phyloP scores from a whole-genome alignment of 2,888 invertebrate species.

The Cephus pulcher region DNA sequence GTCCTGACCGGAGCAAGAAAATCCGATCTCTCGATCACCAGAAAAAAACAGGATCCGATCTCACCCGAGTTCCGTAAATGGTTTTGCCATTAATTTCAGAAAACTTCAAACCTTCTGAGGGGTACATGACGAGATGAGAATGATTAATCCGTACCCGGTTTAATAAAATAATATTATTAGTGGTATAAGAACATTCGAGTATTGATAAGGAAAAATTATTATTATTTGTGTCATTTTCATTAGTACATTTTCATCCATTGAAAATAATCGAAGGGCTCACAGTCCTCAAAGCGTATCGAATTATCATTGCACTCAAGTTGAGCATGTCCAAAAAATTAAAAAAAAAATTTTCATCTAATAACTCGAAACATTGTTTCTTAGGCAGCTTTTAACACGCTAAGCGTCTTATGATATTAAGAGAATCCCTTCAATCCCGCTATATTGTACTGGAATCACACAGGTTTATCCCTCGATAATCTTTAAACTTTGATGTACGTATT shows the following conservation, averaged over 20 bases:
- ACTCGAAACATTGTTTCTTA: neutral
- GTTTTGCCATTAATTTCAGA: neutral
- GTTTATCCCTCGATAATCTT: neutral
- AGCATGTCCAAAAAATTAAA: neutral
- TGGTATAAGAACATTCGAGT: neutral
- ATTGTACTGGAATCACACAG: neutral
- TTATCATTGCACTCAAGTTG: neutral
- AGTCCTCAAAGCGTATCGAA: neutral
- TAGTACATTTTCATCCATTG: neutral
- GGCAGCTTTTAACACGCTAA: neutral
- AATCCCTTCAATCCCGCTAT: neutral
- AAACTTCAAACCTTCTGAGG: neutral
- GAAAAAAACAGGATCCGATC: neutral
- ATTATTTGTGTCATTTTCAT: neutral
- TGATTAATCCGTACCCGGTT: neutral
- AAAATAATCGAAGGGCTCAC: neutral
- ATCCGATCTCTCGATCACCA: constrained; percentile 6
- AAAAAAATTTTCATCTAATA: neutral
- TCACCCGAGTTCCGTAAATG: neutral
- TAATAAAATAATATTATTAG: neutral
- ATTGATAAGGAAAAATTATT: neutral
- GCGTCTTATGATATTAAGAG: neutral
- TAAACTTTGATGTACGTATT: neutral
- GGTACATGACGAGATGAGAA: neutral
- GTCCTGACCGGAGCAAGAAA: constrained; percentile 4